A percentile compares a stretch with the other conserved stretches of the same genome.
Conservation (phyloP, 2,888 invertebrate species). For the Neocrepidodera transversa region DNA sequence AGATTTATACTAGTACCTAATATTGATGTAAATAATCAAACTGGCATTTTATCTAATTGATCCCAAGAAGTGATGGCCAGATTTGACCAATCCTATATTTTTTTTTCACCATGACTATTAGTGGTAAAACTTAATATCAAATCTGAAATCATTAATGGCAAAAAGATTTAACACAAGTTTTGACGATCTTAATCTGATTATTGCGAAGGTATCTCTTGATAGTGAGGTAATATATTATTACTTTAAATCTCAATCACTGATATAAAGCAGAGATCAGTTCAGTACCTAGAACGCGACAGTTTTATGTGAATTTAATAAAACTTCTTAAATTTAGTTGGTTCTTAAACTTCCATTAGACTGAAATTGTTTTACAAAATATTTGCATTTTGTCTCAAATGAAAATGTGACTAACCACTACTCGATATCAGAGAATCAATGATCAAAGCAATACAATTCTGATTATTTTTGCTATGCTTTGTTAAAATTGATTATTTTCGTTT, state of each 20-base stretch:
- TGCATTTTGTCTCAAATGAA: no score
- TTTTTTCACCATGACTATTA: not conserved
- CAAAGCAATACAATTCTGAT: no score
- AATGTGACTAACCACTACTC: no score
- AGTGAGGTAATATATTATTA: not conserved
- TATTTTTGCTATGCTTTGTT: no score
- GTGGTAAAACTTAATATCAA: not conserved
- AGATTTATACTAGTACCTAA: not conserved
- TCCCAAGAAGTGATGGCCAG: not conserved
- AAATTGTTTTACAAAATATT: no score
- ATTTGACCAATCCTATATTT: not conserved
- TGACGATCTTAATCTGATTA: not conserved
- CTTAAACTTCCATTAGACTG: no score
- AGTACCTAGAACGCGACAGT: not conserved
- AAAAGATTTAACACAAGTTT: not conserved
- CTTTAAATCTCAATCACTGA: not conserved
- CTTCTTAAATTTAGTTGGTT: no score
- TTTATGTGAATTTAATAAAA: no score
- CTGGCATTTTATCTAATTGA: constrained; percentile 2
- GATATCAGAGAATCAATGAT: no score
- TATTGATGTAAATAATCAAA: not conserved
- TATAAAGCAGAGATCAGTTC: not conserved
- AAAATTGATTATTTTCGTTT: no score
- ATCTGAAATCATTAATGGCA: constrained; percentile 5
- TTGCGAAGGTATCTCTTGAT: not conserved